Percentiles rank a stretch among this genome's conserved stretches.
Evolutionary conservation across 2,113 vertebrate species (phyloP).

Genomic region (Notechis scutatus): DNA sequence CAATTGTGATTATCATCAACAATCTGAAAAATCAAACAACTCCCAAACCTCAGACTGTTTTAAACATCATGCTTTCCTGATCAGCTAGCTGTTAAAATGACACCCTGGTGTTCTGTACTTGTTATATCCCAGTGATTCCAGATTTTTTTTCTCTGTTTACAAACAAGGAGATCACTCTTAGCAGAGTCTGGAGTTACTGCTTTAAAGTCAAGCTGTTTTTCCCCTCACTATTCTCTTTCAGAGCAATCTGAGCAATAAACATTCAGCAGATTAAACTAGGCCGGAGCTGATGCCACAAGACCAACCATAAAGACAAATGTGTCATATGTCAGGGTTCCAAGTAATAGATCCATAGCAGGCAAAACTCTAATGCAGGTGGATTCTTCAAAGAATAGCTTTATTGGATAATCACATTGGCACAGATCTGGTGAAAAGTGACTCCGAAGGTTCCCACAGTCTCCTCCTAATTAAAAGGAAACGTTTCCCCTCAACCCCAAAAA

Average conservation of each 20-base stretch:
- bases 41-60: conserved; percentile 23
- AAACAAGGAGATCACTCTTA: conserved; percentile 45
- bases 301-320: conserved; percentile 31
- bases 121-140: conserved; percentile 50
- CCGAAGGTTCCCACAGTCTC: too few species aligned
- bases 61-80: conserved; percentile 8
- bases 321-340: not conserved
- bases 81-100: conserved; percentile 4
- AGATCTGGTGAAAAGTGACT: too few species aligned
- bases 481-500: too few species aligned
- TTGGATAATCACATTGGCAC: too few species aligned
- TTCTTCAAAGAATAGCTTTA: too few species aligned
- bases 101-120: conserved; percentile 25
- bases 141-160: conserved; percentile 52
- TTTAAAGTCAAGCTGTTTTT: conserved; percentile 38
- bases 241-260: conserved; percentile 46
- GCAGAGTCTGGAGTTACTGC: conserved; percentile 46
- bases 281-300: conserved; percentile 37
- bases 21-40: conserved; percentile 43
- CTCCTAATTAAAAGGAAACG: too few species aligned
- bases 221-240: conserved; percentile 15
- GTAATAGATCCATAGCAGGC: too few species aligned
- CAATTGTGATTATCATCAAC: conserved; percentile 19
- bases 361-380: too few species aligned
- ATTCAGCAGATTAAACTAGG: conserved; percentile 36